These are phyloP conservation scores for Diadophis punctatus DNA, from an alignment of 2,113 vertebrate genomes.

Conservation along the genomic window DNA sequence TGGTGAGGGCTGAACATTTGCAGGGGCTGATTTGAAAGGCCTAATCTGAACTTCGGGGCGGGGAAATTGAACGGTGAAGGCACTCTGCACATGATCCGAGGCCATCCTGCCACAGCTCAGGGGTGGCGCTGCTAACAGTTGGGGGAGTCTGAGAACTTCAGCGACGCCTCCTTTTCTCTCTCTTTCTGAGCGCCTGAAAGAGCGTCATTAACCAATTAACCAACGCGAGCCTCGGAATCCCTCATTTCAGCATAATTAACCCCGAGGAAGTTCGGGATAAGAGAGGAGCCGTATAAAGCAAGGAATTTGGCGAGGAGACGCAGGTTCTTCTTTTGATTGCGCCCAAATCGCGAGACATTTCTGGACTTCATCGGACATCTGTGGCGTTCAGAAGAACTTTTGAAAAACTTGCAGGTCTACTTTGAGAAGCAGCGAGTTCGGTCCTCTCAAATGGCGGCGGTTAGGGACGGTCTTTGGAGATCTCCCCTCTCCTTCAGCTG, in stretches of 20 bases:
- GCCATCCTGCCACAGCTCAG: not conserved
- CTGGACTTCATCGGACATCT: slow-evolving; percentile 50
- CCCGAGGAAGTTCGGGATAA: slow-evolving; percentile 67
- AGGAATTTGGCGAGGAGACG: slow-evolving; percentile 66
- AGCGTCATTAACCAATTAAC: slow-evolving; percentile 94
- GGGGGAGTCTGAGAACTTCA: slow-evolving; percentile 43
- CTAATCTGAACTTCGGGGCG: no score
- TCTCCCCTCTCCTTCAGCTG: not conserved
- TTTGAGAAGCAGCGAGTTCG: not conserved
- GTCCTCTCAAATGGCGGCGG: not conserved
- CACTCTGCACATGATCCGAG: no score
- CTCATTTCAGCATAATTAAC: slow-evolving; percentile 81
- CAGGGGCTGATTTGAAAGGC: no score
- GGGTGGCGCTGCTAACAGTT: slow-evolving; percentile 34
- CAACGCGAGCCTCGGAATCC: slow-evolving; percentile 76
- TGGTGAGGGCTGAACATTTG: no score
- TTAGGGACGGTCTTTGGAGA: not conserved
- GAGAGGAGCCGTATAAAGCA: slow-evolving; percentile 61
- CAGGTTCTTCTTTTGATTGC: slow-evolving; percentile 69
- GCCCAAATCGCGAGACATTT: slow-evolving; percentile 60
- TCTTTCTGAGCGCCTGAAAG: slow-evolving; percentile 82
- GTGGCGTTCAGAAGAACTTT: slow-evolving; percentile 13
- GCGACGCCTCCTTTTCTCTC: not conserved
- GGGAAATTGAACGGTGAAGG: no score
- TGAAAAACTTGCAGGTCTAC: not conserved